phyloP scores from a whole-genome alignment of 2,797 vertebrate species.

The Erethizon dorsatum region DNA sequence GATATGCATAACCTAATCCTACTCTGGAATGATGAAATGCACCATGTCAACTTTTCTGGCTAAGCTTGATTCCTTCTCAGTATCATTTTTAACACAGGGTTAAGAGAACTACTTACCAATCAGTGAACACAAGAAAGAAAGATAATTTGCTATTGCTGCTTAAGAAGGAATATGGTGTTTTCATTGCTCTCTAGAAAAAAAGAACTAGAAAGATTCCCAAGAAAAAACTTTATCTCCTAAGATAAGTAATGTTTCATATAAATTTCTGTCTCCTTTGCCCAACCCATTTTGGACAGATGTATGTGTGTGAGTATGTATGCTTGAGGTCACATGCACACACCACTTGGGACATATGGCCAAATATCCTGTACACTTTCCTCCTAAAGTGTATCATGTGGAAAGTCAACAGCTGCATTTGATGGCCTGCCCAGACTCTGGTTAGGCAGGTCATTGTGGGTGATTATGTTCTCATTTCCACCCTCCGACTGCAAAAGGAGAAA shows the following conservation, averaged over 20 bases:
- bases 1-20: background rate
- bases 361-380: background rate
- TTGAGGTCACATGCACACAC: background rate
- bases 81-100: slow-evolving; percentile 6
- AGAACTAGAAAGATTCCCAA: background rate
- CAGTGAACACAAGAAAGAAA: background rate
- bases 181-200: background rate
- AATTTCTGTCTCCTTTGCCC: background rate
- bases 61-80: background rate
- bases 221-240: background rate
- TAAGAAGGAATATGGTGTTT: slow-evolving; percentile 10
- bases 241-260: background rate
- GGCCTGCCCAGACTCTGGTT: slow-evolving; percentile 34
- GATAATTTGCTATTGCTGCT: background rate
- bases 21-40: background rate
- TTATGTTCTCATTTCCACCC: slow-evolving; percentile 73
- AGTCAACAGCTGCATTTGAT: slow-evolving; percentile 64
- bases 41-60: background rate
- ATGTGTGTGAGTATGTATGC: background rate
- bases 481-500: slow-evolving; percentile 73
- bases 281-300: accelerated
- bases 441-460: slow-evolving; percentile 55
- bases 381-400: background rate
- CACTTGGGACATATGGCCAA: background rate
- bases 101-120: slow-evolving; percentile 13